Conservation (phyloP, 1,140 invertebrate genomes). For the Papilio polyxenes region DNA sequence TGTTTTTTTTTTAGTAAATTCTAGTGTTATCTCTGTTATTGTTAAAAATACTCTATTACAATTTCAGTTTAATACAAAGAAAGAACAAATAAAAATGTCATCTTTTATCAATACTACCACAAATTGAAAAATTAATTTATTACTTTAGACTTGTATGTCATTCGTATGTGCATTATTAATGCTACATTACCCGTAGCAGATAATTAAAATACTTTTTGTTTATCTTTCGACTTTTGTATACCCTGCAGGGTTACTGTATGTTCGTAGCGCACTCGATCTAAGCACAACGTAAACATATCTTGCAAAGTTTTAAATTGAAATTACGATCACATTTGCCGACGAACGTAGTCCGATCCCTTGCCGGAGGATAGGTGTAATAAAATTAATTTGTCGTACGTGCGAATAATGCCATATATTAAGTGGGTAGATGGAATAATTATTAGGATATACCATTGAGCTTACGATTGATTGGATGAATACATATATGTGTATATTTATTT, state of each 20-base stretch:
- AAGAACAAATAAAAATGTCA: background rate
- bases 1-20: too few relatives aligned
- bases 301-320: conserved; percentile 64
- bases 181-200: conserved; percentile 1
- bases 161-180: background rate
- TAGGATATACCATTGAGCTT: background rate
- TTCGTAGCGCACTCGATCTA: conserved; percentile 43
- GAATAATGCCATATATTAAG: background rate
- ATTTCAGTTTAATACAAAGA: too few relatives aligned
- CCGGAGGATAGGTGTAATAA: conserved; percentile 24
- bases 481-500: background rate
- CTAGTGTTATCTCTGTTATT: too few relatives aligned
- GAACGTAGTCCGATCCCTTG: conserved; percentile 19
- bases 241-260: conserved; percentile 27
- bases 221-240: conserved; percentile 28
- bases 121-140: background rate
- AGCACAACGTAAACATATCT: conserved; percentile 51
- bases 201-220: conserved; percentile 36
- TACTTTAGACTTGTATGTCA: background rate
- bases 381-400: conserved; percentile 4
- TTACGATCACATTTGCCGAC: conserved; percentile 50
- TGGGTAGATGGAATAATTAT: background rate
- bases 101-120: background rate
- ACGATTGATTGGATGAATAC: background rate
- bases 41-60: too few relatives aligned